A percentile compares a stretch with the other conserved stretches of the same genome.
Evolutionary conservation across 64 coral and sea anemone genomes (phyloP).

Genomic region (Montipora efflorescens): DNA sequence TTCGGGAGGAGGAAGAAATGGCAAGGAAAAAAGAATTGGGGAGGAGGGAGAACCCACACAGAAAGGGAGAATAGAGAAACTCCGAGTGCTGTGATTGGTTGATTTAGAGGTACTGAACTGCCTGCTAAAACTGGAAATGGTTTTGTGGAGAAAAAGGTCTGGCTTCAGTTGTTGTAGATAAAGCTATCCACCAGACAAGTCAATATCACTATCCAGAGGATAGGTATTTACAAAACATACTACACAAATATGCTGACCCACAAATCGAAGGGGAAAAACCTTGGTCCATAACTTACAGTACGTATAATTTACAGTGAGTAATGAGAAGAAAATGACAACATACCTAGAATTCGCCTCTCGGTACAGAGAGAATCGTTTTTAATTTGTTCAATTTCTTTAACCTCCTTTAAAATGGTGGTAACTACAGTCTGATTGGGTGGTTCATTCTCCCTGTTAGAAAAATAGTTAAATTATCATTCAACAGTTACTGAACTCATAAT

Average conservation of each 20-base stretch:
- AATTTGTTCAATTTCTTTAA: background rate
- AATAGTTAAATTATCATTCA: background rate
- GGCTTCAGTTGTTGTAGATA: no score
- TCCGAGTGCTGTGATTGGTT: no score
- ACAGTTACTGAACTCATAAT: background rate
- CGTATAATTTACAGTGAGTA: background rate
- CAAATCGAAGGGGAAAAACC: background rate
- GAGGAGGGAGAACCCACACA: no score
- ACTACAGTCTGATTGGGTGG: background rate
- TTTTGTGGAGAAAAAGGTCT: no score
- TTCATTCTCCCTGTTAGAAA: background rate
- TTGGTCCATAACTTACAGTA: background rate
- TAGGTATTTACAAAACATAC: no score
- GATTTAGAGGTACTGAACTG: no score
- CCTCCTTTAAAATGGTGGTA: background rate
- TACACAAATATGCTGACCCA: background rate
- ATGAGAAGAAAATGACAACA: background rate
- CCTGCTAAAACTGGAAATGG: no score
- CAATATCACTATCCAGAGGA: no score
- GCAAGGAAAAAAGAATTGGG: no score
- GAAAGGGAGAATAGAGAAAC: no score
- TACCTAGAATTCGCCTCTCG: background rate
- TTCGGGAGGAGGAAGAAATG: no score
- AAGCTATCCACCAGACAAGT: no score
- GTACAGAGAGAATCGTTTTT: background rate